Base-by-base conservation (phyloP, 2,113 vertebrate genomes). In the Thinocorus orbignyianus region DNA sequence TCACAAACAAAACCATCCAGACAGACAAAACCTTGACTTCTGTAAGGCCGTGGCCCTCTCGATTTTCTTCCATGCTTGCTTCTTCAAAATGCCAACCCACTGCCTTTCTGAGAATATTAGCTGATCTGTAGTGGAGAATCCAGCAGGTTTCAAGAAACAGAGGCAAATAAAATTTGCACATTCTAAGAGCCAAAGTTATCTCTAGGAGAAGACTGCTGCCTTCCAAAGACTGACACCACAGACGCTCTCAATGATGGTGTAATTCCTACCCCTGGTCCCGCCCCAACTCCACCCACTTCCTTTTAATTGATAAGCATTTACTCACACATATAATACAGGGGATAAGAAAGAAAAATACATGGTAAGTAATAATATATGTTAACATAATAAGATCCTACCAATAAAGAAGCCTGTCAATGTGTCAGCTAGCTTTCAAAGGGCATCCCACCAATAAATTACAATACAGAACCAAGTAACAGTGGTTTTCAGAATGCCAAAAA, bases 281-380 rank as follows among this genome's bases (percentile, higher is more conserved):
- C 94, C 96, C 79, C 58, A 70, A 41, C 74, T 86, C 92, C 95
- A 83, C 95, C 96, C n/a, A 80, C 62, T 88, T 64, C 49, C 69
- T 86, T 73, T 57, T 57, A 48, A 92, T 73, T 77, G 94, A 86
- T 94, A 92, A 90, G 62, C 35, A 49, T 72, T 94, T 88, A 46
- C 66, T 94, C 71, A 90, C 71, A 66, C 44, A 41, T 35, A 33
- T 39, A 89, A 65, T 55, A 61, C 15, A 52, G 3, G 6, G 25
- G 33, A 82, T 76, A 92, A 79, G 74, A 79, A 91, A 93, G 31
- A 84, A 85, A 88, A 87, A 79, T 35, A 8, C 20, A 35, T 15
- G 23, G 0, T 58, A 95, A 84, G 17, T 58, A 83, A 54, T 65
- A 86, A 85, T 68, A 71, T 35, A 61, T 7, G 30, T 44, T 85